phyloP scores from a whole-genome alignment of 2,113 vertebrate species.

The Phaethon lepturus region DNA sequence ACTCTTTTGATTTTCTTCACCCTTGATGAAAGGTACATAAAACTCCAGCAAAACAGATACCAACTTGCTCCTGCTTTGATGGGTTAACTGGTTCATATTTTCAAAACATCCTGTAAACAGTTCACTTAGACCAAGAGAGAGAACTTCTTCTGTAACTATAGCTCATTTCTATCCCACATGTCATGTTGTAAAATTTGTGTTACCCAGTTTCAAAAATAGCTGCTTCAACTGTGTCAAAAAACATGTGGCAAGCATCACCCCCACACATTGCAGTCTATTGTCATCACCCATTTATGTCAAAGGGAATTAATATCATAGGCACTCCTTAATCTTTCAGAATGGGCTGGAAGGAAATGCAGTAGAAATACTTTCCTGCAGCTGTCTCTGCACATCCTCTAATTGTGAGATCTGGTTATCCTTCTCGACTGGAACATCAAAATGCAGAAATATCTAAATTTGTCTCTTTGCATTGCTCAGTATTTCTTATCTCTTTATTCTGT shows the following conservation, averaged over 20 bases:
- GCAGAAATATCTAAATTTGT: not conserved
- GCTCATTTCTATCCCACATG: not conserved
- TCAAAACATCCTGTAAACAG: not conserved
- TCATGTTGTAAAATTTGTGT: not conserved
- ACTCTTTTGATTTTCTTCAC: not conserved
- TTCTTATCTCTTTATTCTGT: not conserved
- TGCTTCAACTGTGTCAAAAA: conserved; percentile 19
- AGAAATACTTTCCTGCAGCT: conserved; percentile 26
- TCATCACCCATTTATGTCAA: conserved; percentile 49
- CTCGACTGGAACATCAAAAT: not conserved
- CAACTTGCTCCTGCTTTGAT: not conserved
- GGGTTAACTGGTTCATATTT: not conserved
- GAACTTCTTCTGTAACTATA: not conserved
- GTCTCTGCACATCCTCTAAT: not conserved
- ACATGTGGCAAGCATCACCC: conserved; percentile 23
- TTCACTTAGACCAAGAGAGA: not conserved
- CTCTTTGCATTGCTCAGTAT: not conserved
- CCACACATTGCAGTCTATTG: not conserved
- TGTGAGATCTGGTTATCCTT: conserved; percentile 10
- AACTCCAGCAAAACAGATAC: not conserved
- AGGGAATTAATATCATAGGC: conserved; percentile 24
- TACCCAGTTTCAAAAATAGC: conserved; percentile 36
- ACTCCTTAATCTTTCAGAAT: conserved; percentile 32
- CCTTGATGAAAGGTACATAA: not conserved
- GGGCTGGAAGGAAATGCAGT: conserved; percentile 30